phyloP scores from a whole-genome alignment of 2,888 invertebrate genomes.

The Papilio gigon region DNA sequence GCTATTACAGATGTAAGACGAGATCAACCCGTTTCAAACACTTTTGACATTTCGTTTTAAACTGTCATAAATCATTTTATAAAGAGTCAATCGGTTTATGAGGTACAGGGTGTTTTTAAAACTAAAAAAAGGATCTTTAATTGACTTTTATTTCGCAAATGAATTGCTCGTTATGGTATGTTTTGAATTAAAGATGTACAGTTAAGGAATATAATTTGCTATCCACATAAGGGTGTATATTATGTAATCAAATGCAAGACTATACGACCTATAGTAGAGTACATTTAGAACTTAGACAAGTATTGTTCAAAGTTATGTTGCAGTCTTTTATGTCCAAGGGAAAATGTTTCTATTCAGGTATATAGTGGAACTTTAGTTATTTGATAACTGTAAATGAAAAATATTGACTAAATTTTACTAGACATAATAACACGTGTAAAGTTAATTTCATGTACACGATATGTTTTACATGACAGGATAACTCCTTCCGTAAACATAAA shows the following conservation, averaged over 20 bases:
- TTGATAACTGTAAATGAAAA: not conserved
- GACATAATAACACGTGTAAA: not conserved
- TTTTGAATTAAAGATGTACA: too few species aligned
- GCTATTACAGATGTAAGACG: constrained; percentile 10
- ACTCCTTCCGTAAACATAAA: constrained; percentile 10
- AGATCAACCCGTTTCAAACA: constrained; percentile 10
- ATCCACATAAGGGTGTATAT: too few species aligned
- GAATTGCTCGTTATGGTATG: too few species aligned
- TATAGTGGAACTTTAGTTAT: too few species aligned
- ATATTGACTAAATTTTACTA: not conserved
- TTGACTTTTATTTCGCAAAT: too few species aligned
- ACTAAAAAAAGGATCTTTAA: too few species aligned
- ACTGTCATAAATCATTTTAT: constrained; percentile 14
- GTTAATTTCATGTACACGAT: not conserved
- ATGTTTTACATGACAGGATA: not conserved
- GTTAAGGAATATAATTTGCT: too few species aligned
- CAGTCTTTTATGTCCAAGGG: too few species aligned
- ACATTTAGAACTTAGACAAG: too few species aligned
- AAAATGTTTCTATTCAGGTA: not conserved
- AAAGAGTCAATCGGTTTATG: not conserved
- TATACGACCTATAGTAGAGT: too few species aligned
- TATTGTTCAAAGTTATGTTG: too few species aligned
- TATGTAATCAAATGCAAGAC: too few species aligned
- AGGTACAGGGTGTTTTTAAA: not conserved
- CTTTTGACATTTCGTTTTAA: constrained; percentile 7